Evolutionary conservation across 2,888 invertebrate species (phyloP).

Genomic region (Eristalinus sepulchralis): DNA sequence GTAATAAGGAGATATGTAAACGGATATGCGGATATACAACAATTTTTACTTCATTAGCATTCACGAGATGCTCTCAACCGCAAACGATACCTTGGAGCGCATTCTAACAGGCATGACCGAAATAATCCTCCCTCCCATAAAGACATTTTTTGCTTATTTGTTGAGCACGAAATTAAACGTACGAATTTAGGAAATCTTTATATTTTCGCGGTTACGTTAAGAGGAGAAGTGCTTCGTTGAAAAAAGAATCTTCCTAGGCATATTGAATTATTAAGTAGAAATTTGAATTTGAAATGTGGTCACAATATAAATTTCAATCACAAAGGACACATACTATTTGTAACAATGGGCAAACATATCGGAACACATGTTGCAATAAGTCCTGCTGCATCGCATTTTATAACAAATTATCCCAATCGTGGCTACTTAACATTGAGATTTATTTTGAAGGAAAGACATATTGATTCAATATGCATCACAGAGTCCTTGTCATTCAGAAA

Average conservation of each 20-base stretch:
- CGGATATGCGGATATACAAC: not conserved
- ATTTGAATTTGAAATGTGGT: no score
- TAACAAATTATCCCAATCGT: no score
- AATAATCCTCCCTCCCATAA: not conserved
- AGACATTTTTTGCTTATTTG: not conserved
- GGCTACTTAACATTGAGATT: no score
- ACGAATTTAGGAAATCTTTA: not conserved
- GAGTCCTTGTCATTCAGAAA: slow-evolving; percentile 23
- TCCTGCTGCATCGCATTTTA: no score
- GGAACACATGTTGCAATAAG: no score
- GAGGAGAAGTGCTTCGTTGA: no score
- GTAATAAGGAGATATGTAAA: not conserved
- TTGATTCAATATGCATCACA: not conserved
- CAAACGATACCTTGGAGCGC: not conserved
- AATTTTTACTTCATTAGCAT: not conserved
- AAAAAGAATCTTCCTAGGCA: no score
- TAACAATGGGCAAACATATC: no score
- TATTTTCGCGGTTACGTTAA: not conserved
- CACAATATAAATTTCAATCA: no score
- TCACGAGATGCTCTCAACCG: not conserved
- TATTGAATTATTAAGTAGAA: no score
- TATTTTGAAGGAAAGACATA: no score
- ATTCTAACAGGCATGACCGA: not conserved
- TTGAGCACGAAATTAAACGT: not conserved
- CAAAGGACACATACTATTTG: no score